Base-by-base conservation (phyloP, 2,113 vertebrate species). In the Nothobranchius kuhntae region DNA sequence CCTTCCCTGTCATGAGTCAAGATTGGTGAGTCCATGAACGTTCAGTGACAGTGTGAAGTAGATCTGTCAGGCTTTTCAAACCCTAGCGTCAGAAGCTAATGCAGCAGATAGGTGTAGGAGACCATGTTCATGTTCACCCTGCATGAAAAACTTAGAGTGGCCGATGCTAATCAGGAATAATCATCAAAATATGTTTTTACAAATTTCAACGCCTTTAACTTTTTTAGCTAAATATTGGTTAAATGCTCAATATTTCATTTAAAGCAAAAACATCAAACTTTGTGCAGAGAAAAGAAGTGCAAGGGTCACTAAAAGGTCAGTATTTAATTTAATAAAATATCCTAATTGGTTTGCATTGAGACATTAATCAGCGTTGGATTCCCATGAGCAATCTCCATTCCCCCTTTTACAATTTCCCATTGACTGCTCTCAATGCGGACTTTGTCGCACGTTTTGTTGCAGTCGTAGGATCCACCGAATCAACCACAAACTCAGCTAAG, bases 291-390 rank as follows among this genome's bases (percentile, higher is more conserved):
- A 64, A 64, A 61, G 73, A 78, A 69, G n/a, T 45, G 53, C 45
- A 62, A 62, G 46, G 85, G 90, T 92, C 82, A 87, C 51, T 21
- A 5, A 30, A 13, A 74, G 87, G 87, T 88, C 86, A 90, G 53
- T 65, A 69, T 75, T 81, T 89, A 79, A 59, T 85, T 77, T 71
- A 81, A 89, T 84, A 79, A 86, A 89, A 87, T 81, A 84, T 68
- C 55, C 55, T 84, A 86, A 89, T 86, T 82, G 78, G 55, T 86
- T 80, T 82, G 71, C 67, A 82, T 77, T 82, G 81, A 85, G 79
- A 45, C 68, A 77, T 55, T 67, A 80, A 66, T 85, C 68, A 61
- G 57, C 55, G 71, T 53, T 50, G 66, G 71, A 83, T 84, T 89
- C 78, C 87, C 87, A 73, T 77, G 73, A 85, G 75, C 75, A 73